phyloP scores from a whole-genome alignment of 1,140 invertebrate species.

The Galleria mellonella region DNA sequence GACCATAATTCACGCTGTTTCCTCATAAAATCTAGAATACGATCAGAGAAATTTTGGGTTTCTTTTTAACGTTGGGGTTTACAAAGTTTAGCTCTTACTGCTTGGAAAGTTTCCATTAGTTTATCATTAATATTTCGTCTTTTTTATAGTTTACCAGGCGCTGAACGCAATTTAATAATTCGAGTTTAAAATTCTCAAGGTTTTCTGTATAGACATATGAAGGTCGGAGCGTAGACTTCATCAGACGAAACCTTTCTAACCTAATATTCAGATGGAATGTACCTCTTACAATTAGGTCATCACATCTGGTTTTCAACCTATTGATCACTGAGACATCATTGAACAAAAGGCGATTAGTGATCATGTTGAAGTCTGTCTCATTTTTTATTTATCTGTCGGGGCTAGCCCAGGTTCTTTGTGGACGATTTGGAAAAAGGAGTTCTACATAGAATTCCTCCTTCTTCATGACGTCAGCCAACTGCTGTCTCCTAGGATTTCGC shows the following conservation, averaged over 20 bases:
- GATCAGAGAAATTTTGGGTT: too few relatives aligned
- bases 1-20: too few relatives aligned
- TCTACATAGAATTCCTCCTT: background rate
- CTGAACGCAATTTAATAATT: conserved; percentile 9
- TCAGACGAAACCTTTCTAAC: background rate
- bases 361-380: conserved; percentile 29
- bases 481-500: background rate
- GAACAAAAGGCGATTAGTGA: conserved; percentile 19
- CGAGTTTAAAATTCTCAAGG: too few relatives aligned
- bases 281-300: conserved; percentile 12
- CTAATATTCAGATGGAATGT: background rate
- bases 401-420: conserved; percentile 16
- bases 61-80: too few relatives aligned
- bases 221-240: too few relatives aligned
- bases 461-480: background rate
- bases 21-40: too few relatives aligned
- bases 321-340: conserved; percentile 29
- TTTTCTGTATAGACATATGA: too few relatives aligned
- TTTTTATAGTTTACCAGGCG: conserved; percentile 3
- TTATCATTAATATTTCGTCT: too few relatives aligned
- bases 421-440: conserved; percentile 7
- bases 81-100: too few relatives aligned
- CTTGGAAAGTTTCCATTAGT: too few relatives aligned
- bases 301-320: conserved; percentile 18
- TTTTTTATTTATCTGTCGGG: conserved; percentile 18